These are phyloP conservation scores for Myoxocephalus aenaeus DNA, from an alignment of 2,797 vertebrate species.

Conservation along the genomic window DNA sequence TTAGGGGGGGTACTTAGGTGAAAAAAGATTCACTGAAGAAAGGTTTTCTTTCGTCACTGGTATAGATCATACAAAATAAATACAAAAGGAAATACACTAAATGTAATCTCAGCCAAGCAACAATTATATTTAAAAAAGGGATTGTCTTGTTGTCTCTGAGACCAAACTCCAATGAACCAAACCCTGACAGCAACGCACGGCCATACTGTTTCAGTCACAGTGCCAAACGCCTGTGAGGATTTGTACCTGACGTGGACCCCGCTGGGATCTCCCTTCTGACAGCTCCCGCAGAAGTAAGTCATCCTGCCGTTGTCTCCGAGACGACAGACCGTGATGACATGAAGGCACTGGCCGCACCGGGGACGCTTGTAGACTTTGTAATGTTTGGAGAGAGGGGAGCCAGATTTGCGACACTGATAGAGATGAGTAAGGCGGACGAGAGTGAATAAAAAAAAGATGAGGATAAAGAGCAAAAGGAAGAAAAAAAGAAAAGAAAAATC, in stretches of 20 bases:
- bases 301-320: constrained; percentile 91
- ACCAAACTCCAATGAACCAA: neutral
- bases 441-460: constrained; percentile 31
- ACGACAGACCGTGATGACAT: constrained; percentile 88
- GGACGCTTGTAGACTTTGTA: constrained; percentile 91
- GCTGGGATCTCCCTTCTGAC: constrained; percentile 88
- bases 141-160: neutral
- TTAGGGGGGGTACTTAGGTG: too few species aligned
- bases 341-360: constrained; percentile 85
- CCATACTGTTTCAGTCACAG: constrained; percentile 27
- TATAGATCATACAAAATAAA: neutral
- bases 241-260: constrained; percentile 85
- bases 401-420: constrained; percentile 87
- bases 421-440: constrained; percentile 38
- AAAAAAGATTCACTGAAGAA: too few species aligned
- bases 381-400: constrained; percentile 87
- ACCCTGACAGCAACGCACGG: constrained; percentile 16
- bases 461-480: constrained; percentile 35
- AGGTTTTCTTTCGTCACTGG: too few species aligned
- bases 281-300: constrained; percentile 93
- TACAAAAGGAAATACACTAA: neutral
- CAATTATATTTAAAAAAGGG: neutral
- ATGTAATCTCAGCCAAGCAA: neutral
- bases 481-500: constrained; percentile 16
- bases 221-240: constrained; percentile 25